Evolutionary conservation across 53 echinoderm and acorn worm species (phyloP), one percentile per base, ranked within the genome.

Genomic region (Holothuria scabra): DNA sequence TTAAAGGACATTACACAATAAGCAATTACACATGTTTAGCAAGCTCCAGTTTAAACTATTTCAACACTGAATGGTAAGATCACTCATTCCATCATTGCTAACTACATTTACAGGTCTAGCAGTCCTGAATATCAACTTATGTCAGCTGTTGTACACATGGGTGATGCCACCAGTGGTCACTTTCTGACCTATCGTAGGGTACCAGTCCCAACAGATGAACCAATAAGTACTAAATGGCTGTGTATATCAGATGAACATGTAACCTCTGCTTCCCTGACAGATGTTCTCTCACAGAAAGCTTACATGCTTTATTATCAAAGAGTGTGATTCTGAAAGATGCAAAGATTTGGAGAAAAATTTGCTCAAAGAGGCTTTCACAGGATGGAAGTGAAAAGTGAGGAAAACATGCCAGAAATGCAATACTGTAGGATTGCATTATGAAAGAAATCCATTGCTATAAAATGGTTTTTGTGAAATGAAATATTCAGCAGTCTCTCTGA

Each of bases 271-370:
- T 79, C 84, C 29, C 22, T 89, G 21, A 67, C 88, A 30, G 97
- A 97, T 81, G 90, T 94, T 2, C 86, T 90, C 21, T 84, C 92
- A 22, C 92, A 93, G 82, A 91, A 92, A 74, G 97, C 97, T 22
- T 97, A 97, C 86, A 97, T 97, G 97, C 87, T 97, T 65, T 97
- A 93, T 63, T 97, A 97, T 79, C 92, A 97, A 84, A 84, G 95
- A 84, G 68, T 85, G 60, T 92, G 65, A 84, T 32, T n/a, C 58
- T 57, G 52, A 28, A 41, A 11, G 66, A 25, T 60, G 22, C 22
- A 22, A 60, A 60, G 2, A 60, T 11, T 3, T 14, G 61, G 11
- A n/a, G n/a, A 60, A 22, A 4, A 4, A 20, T 60, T 23, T 60
- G 41, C 41, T 41, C 10, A 6, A 41, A 41, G 41, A 41, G 41